Evolutionary conservation across 2,888 invertebrate species (phyloP).

Genomic region (Oithona nana): DNA sequence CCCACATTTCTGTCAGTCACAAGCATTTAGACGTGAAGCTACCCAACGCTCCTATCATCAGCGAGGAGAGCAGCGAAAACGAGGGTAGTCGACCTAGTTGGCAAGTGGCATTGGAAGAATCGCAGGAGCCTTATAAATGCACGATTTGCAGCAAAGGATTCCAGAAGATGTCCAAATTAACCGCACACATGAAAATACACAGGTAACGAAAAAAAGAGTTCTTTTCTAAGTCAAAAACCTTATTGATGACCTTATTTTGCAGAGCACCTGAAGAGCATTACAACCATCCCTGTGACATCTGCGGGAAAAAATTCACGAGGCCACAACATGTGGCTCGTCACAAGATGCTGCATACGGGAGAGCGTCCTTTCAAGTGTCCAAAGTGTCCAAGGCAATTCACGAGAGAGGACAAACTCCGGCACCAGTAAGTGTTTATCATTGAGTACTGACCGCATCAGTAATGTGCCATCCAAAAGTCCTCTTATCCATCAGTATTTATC

Average conservation of each 20-base stretch:
- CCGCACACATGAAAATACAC: constrained; percentile 15
- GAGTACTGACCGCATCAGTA: neutral
- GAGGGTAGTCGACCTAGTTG: neutral
- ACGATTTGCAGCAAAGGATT: constrained; percentile 10
- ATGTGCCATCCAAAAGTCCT: neutral
- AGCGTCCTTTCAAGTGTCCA: constrained; percentile 2
- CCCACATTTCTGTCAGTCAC: constrained; percentile 1
- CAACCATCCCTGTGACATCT: constrained; percentile 17
- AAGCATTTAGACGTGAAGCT: constrained; percentile 6
- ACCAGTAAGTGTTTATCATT: neutral
- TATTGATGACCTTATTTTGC: neutral
- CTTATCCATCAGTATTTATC: neutral
- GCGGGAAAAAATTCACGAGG: constrained; percentile 15
- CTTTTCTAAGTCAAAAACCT: neutral
- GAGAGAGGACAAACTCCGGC: constrained; percentile 11
- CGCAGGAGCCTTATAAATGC: neutral
- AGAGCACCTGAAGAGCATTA: constrained; percentile 14
- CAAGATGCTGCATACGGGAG: constrained; percentile 17
- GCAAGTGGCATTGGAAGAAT: neutral
- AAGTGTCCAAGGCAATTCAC: constrained; percentile 1
- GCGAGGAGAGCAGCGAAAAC: neutral
- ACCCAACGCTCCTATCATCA: neutral
- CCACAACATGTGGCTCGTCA: constrained; percentile 17
- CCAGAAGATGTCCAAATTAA: constrained; percentile 3
- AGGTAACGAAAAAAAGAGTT: neutral